A percentile compares a stretch with the other conserved stretches of the same genome.
These are phyloP conservation scores for Carapus acus DNA, from an alignment of 2,797 vertebrate species.

Conservation along the genomic window DNA sequence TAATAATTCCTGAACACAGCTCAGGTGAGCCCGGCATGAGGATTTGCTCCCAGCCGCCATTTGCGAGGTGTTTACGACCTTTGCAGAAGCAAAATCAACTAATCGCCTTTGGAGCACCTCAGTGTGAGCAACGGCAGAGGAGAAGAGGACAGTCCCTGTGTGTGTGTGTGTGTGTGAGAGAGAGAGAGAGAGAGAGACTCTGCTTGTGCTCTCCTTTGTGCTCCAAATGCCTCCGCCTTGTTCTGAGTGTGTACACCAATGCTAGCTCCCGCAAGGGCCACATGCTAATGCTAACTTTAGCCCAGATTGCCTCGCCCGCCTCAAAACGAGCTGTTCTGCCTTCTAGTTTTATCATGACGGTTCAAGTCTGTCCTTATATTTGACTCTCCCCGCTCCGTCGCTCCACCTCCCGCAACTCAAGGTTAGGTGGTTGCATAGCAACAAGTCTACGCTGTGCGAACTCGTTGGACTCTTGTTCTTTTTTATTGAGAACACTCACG, in stretches of 20 bases:
- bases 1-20: conserved; percentile 7
- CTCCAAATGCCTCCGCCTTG: conserved; percentile 26
- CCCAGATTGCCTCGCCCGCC: no score
- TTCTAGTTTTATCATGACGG: conserved; percentile 25
- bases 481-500: conserved; percentile 41
- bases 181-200: no score
- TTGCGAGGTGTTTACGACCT: no score
- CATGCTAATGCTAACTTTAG: conserved; percentile 19
- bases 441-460: conserved; percentile 47
- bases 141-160: no score
- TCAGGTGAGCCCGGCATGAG: conserved; percentile 1
- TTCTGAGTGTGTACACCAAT: conserved; percentile 36
- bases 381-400: conserved; percentile 19
- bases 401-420: no score
- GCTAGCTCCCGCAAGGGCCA: conserved; percentile 31
- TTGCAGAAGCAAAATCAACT: no score
- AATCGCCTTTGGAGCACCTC: no score
- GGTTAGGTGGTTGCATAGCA: conserved; percentile 64
- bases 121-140: no score
- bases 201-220: conserved; percentile 24
- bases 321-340: conserved; percentile 17
- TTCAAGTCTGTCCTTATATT: conserved; percentile 37
- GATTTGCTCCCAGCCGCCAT: no score
- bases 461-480: conserved; percentile 38
- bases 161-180: no score